Evolutionary conservation across 2,797 vertebrate genomes (phyloP).

Genomic region (Oophaga sylvatica): DNA sequence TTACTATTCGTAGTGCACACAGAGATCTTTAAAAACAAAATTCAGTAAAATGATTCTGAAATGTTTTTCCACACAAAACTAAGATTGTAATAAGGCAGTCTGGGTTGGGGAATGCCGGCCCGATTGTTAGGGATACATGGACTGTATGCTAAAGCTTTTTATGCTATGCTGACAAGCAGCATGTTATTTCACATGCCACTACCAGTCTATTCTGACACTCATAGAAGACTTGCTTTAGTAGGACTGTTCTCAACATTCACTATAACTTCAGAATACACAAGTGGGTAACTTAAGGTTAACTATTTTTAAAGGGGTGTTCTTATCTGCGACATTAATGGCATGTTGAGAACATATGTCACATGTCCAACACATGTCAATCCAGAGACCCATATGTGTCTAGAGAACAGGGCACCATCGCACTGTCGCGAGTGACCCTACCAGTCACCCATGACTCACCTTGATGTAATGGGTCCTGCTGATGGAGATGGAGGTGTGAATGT

Average conservation of each 20-base stretch:
- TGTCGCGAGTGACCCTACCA: neutral
- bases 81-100: neutral
- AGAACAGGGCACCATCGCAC: neutral
- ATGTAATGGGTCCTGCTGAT: constrained; percentile 97
- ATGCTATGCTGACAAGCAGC: neutral
- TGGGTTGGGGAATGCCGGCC: neutral
- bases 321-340: no score
- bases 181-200: neutral
- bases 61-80: neutral
- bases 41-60: neutral
- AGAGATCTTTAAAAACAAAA: neutral
- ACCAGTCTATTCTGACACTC: neutral
- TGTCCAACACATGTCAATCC: no score
- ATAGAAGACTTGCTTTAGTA: neutral
- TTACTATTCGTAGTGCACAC: no score
- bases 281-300: neutral
- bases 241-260: neutral
- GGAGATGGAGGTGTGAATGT: constrained; percentile 97
- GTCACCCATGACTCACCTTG: constrained; percentile 85
- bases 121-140: neutral
- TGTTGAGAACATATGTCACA: no score
- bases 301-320: neutral
- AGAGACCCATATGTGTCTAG: no score
- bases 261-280: neutral
- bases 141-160: neutral